Base-by-base conservation (phyloP, 2,797 vertebrate genomes). In the Darevskia mixta region DNA sequence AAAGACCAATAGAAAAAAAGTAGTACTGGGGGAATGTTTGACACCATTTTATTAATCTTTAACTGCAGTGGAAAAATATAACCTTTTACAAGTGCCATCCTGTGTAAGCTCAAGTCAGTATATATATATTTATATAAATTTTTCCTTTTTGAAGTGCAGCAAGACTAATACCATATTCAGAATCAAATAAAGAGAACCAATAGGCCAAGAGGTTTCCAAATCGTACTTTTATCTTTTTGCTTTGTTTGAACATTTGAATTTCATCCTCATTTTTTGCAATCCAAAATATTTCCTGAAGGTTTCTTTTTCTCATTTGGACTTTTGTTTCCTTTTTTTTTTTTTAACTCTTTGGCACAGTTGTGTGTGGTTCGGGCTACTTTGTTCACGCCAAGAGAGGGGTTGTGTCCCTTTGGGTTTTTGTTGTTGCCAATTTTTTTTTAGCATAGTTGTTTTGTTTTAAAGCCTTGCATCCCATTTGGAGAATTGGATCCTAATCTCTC, bases 11-110 rank as follows among this genome's bases (percentile, higher is more conserved):
- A 94, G 95, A 94, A 97, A 95, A 96, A 93, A 92, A 97, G 94
- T 94, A 95, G 91, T 96, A 95, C 94, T 96, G 94, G 97, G 77
- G 98, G 98, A 98, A 98, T 98, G 97, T 99, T 98, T 98, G 97
- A 98, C 97, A 98, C 97, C 96, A 97, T 97, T 98, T 98, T 98
- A 98, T 98, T 98, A 91, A 96, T 97, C 97, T 97, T 98, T 97
- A 98, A 98, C 97, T 98, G 98, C 97, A 98, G 98, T 99, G 98
- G 98, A 99, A 99, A 99, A 99, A 99, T 98, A 99, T 93, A 99
- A 98, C 98, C 98, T 98, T 97, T 97, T 98, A 98, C 98, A 98
- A 98, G 98, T 98, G 98, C 98, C 98, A 94, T 91, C 95, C 96
- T 87, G 92, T 92, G 94, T 95, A 94, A 96, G 94, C 94, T 96